A percentile compares a stretch with the other conserved stretches of the same genome.
Evolutionary conservation across 2,888 invertebrate species (phyloP).

Genomic region (Drosophila quinaria): DNA sequence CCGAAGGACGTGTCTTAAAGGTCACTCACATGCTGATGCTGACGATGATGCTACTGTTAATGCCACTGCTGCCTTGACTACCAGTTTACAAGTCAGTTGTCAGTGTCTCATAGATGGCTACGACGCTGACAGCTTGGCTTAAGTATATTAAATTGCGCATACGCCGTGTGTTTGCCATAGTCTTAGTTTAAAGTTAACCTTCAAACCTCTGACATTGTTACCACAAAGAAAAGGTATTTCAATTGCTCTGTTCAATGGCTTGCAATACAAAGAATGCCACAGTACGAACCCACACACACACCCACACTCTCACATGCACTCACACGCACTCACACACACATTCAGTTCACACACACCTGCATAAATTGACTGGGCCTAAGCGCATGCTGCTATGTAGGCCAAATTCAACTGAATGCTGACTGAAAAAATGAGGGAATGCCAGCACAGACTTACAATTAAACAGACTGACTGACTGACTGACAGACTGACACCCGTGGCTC

Average conservation of each 20-base stretch:
- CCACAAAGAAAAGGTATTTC: slow-evolving; percentile 35
- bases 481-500: slow-evolving; percentile 16
- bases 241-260: slow-evolving; percentile 71
- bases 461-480: slow-evolving; percentile 34
- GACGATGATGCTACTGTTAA: slow-evolving; percentile 4
- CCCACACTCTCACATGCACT: slow-evolving; percentile 17
- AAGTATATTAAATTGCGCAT: slow-evolving; percentile 58
- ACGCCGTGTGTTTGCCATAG: slow-evolving; percentile 34
- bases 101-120: slow-evolving; percentile 7
- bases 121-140: slow-evolving; percentile 26
- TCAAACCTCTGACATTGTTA: slow-evolving; percentile 18
- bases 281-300: slow-evolving; percentile 14
- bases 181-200: slow-evolving; percentile 46
- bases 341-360: slow-evolving; percentile 9
- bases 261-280: slow-evolving; percentile 44
- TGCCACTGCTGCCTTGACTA: slow-evolving; percentile 17
- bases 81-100: slow-evolving; percentile 22
- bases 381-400: slow-evolving; percentile 58
- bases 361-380: slow-evolving; percentile 13
- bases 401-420: slow-evolving; percentile 52
- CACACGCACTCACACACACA: slow-evolving; percentile 14
- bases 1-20: slow-evolving; percentile 52
- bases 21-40: slow-evolving; percentile 65
- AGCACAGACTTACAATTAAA: slow-evolving; percentile 38
- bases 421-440: slow-evolving; percentile 64